These are phyloP conservation scores for Mimumesa dahlbomi DNA, from an alignment of 2,888 invertebrate species.

Conservation along the genomic window DNA sequence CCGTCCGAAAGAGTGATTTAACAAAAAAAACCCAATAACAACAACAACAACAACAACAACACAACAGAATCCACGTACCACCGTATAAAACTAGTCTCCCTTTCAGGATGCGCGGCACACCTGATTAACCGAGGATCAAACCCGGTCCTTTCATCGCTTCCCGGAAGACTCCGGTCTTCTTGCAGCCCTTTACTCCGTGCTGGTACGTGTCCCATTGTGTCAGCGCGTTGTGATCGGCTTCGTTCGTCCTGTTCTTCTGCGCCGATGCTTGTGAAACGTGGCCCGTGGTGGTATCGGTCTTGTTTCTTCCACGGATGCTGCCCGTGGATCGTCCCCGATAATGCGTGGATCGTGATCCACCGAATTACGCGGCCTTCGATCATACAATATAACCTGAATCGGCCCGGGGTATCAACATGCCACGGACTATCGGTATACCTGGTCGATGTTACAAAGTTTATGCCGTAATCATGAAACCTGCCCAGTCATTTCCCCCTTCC, in stretches of 20 bases:
- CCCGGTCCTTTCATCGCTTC: constrained; percentile 71
- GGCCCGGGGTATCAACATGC: not conserved
- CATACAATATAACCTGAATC: not conserved
- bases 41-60: constrained; percentile 43
- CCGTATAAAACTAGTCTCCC: constrained; percentile 48
- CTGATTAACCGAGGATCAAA: constrained; percentile 57
- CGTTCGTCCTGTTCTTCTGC: constrained; percentile 29
- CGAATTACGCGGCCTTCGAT: constrained; percentile 41
- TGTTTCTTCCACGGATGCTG: no score
- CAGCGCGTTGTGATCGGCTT: constrained; percentile 44
- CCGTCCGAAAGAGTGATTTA: constrained; percentile 5
- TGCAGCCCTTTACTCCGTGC: constrained; percentile 63
- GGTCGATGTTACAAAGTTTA: not conserved
- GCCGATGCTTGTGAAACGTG: constrained; percentile 34
- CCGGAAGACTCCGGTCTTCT: constrained; percentile 72
- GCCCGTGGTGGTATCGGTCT: constrained; percentile 49
- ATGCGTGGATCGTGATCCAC: constrained; percentile 34
- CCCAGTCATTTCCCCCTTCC: not conserved
- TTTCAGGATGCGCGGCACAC: constrained; percentile 51
- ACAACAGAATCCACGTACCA: constrained; percentile 31
- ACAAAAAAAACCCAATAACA: constrained; percentile 45
- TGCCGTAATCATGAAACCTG: not conserved
- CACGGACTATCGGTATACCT: no score
- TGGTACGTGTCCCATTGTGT: constrained; percentile 71
- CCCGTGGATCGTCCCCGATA: no score